phyloP scores from a whole-genome alignment of 2,113 vertebrate species.

The Cyphomyrus plagiostoma region DNA sequence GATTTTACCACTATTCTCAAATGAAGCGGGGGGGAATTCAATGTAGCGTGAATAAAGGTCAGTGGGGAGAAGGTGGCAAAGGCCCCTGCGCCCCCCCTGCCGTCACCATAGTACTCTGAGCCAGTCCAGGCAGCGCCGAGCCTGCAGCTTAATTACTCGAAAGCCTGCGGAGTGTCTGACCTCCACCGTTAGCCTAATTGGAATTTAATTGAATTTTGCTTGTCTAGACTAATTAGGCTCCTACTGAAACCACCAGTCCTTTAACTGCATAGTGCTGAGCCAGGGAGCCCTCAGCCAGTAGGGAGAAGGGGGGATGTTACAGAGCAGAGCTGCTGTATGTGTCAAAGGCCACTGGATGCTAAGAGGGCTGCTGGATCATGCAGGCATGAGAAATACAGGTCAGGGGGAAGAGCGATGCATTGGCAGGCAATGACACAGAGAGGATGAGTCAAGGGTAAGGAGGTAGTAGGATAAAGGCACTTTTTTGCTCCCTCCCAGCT shows the following conservation, averaged over 20 bases:
- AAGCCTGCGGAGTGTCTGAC: constrained; percentile 60
- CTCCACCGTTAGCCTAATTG: constrained; percentile 64
- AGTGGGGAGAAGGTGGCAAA: constrained; percentile 54
- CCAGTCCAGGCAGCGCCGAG: constrained; percentile 48
- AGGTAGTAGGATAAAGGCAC: not conserved
- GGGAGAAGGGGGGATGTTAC: constrained; percentile 14
- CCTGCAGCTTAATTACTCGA: constrained; percentile 63
- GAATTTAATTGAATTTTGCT: constrained; percentile 71
- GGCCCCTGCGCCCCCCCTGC: not conserved
- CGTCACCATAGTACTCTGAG: constrained; percentile 19
- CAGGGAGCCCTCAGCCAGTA: not conserved
- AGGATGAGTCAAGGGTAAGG: not conserved
- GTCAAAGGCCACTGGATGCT: not conserved
- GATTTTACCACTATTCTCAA: not conserved
- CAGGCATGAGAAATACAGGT: not conserved
- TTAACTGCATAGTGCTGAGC: constrained; percentile 35
- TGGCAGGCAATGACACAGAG: not conserved
- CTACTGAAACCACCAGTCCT: constrained; percentile 58
- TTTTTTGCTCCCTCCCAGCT: too few relatives aligned
- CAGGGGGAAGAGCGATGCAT: not conserved
- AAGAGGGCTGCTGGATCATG: not conserved
- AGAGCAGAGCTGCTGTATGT: constrained; percentile 15
- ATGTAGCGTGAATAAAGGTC: constrained; percentile 52
- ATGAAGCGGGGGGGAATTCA: constrained; percentile 14
- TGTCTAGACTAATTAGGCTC: constrained; percentile 69